Percentiles rank a stretch among this genome's conserved stretches.
Evolutionary conservation across 2,113 vertebrate species (phyloP).

Genomic region (Amphiprion ocellaris): DNA sequence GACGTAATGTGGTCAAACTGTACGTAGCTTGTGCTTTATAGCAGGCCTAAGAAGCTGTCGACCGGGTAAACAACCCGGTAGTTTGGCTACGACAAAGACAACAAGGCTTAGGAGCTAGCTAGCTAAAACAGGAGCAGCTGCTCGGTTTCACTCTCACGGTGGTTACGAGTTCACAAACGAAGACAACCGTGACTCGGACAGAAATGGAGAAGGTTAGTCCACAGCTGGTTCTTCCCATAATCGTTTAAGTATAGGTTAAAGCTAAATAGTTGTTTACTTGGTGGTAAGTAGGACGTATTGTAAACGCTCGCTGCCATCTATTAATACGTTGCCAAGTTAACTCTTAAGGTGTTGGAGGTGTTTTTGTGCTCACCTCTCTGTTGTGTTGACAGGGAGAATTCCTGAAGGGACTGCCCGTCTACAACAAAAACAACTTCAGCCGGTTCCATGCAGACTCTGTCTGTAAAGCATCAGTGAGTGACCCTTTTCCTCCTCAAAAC

Average conservation of each 20-base stretch:
- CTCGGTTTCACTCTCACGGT: background rate
- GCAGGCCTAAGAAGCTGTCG: background rate
- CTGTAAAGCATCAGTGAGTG: conserved; percentile 94
- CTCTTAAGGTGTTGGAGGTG: too few species aligned
- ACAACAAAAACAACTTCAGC: conserved; percentile 97
- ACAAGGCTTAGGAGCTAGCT: conserved; percentile 45
- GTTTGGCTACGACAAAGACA: conserved; percentile 50
- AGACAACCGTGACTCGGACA: conserved; percentile 16
- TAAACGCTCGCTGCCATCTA: background rate
- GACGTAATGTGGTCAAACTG: background rate
- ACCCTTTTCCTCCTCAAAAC: background rate
- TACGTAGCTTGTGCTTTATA: background rate
- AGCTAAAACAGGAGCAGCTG: conserved; percentile 45
- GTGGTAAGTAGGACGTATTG: background rate
- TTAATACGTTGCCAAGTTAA: background rate
- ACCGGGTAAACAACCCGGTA: conserved; percentile 36
- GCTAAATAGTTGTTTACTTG: background rate
- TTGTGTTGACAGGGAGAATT: conserved; percentile 88
- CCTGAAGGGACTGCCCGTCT: conserved; percentile 93
- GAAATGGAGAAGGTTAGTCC: conserved; percentile 75
- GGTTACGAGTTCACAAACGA: background rate
- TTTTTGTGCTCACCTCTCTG: background rate
- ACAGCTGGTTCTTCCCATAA: background rate
- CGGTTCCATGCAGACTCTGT: conserved; percentile 95
- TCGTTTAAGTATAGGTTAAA: background rate